Evolutionary conservation across 1,140 invertebrate species (phyloP).

Genomic region (Ephestia elutella): DNA sequence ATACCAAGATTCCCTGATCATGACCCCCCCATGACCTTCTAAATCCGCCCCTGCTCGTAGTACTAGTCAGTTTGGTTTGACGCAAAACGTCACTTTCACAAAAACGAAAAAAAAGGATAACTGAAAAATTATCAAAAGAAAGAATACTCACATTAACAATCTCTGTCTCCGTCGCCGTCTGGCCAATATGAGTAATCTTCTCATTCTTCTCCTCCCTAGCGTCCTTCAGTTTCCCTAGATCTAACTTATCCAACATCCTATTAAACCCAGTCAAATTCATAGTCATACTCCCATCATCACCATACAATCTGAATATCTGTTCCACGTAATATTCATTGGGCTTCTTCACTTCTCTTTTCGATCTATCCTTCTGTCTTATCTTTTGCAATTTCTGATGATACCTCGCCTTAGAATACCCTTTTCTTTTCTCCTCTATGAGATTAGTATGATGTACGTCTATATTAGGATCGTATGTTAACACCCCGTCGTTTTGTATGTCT

Average conservation of each 20-base stretch:
- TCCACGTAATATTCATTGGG: constrained; percentile 55
- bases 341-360: constrained; percentile 47
- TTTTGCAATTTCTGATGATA: constrained; percentile 51
- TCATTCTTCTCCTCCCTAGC: constrained; percentile 44
- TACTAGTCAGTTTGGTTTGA: too few species aligned
- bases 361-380: constrained; percentile 34
- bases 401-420: constrained; percentile 30
- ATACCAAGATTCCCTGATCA: too few species aligned
- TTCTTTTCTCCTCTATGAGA: constrained; percentile 43
- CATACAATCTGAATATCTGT: constrained; percentile 72
- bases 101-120: too few species aligned
- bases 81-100: too few species aligned
- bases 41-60: too few species aligned
- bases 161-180: constrained; percentile 57
- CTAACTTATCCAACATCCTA: constrained; percentile 77
- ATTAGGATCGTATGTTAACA: constrained; percentile 34
- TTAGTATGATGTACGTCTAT: constrained; percentile 24
- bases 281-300: constrained; percentile 75
- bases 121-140: neutral
- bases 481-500: constrained; percentile 42
- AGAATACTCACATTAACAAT: constrained; percentile 59
- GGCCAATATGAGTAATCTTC: constrained; percentile 38
- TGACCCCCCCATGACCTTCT: too few species aligned
- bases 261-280: constrained; percentile 81
- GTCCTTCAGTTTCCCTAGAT: constrained; percentile 74